These are phyloP conservation scores for Oscarella lobularis DNA, from an alignment of 37 sponge, comb jelly and placozoan species.

Conservation along the genomic window DNA sequence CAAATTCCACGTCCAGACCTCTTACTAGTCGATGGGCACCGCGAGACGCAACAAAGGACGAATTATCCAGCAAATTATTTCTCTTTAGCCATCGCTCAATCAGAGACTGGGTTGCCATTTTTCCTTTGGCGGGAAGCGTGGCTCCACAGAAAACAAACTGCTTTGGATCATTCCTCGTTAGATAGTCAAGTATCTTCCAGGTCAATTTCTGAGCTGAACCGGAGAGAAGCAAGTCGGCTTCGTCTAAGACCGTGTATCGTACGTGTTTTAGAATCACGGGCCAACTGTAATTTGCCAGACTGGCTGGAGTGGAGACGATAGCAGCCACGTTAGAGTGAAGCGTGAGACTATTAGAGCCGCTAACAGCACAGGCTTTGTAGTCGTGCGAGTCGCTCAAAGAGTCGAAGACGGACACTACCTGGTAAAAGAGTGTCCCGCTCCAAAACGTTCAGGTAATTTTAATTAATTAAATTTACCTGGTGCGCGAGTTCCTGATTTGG, in stretches of 20 bases:
- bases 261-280: conserved; percentile 22
- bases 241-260: conserved; percentile 39
- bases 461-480: too few relatives aligned
- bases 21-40: not conserved
- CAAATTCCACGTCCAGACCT: not conserved
- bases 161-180: not conserved
- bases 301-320: conserved; percentile 28
- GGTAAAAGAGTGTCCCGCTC: too few relatives aligned
- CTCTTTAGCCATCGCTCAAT: not conserved
- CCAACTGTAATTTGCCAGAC: conserved; percentile 25
- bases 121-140: not conserved
- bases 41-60: not conserved
- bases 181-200: conserved; percentile 31
- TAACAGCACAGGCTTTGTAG: conserved; percentile 10
- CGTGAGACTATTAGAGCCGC: conserved; percentile 4
- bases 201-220: conserved; percentile 30
- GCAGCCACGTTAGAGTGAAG: conserved; percentile 28
- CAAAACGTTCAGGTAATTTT: too few relatives aligned
- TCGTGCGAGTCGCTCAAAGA: conserved; percentile 12
- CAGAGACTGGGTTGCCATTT: not conserved
- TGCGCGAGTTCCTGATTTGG: conserved; percentile 63
- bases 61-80: not conserved
- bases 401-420: conserved; percentile 38
- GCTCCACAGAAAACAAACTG: conserved; percentile 5
- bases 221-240: conserved; percentile 58